A percentile compares a stretch with the other conserved stretches of the same genome.
Conservation (phyloP, 2,113 vertebrate genomes). For the Phyllostomus discolor region DNA sequence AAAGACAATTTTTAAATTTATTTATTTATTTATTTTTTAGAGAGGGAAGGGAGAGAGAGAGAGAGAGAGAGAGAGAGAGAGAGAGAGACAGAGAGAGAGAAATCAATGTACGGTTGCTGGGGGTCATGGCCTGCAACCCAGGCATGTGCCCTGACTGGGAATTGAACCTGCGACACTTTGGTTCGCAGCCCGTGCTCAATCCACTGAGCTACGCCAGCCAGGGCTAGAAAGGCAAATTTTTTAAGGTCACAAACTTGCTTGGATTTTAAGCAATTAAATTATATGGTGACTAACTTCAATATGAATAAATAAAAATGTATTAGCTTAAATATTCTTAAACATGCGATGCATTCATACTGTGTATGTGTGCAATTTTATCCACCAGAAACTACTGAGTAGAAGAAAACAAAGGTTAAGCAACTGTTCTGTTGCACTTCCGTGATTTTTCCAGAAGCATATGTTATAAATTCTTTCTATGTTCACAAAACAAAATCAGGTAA, state of each 20-base stretch:
- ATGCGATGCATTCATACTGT: neutral
- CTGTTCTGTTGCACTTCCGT: neutral
- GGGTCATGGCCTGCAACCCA: no score
- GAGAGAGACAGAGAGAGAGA: no score
- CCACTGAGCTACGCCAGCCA: no score
- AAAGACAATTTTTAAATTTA: neutral
- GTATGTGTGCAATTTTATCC: neutral
- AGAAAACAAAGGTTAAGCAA: neutral
- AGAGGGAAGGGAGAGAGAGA: no score
- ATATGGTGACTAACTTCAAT: neutral
- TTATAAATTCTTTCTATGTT: neutral
- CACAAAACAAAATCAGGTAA: neutral
- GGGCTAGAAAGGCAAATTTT: neutral
- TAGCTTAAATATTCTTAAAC: neutral
- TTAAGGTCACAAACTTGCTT: neutral
- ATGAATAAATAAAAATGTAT: constrained; percentile 17
- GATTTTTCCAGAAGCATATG: neutral
- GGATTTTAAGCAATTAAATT: neutral
- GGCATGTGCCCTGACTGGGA: no score
- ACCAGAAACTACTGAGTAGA: constrained; percentile 10
- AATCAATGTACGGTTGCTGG: no score
- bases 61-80: no score
- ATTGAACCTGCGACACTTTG: no score
- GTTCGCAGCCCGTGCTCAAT: no score
- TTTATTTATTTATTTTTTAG: no score